Evolutionary conservation across 2,888 invertebrate genomes (phyloP).

Genomic region (Prosopocoilus inquinatus): DNA sequence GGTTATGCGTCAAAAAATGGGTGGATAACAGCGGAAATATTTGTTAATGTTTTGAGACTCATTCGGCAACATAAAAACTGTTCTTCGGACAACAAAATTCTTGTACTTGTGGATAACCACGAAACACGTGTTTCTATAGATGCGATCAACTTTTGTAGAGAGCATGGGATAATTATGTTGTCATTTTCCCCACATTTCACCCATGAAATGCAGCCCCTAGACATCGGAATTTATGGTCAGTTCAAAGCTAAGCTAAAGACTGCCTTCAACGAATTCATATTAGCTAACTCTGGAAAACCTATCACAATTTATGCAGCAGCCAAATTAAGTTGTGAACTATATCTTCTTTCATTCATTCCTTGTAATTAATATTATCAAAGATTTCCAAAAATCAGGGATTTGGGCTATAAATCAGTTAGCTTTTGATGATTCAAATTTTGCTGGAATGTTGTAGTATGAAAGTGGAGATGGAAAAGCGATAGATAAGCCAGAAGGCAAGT

Average conservation of each 20-base stretch:
- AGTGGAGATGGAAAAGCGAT: too few species aligned
- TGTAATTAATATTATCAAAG: too few species aligned
- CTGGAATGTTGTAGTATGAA: too few species aligned
- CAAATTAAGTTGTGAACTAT: slow-evolving; percentile 9
- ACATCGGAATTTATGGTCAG: slow-evolving; percentile 29
- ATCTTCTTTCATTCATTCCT: slow-evolving; percentile 11
- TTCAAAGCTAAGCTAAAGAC: slow-evolving; percentile 30
- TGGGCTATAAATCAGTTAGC: too few species aligned
- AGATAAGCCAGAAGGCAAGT: too few species aligned
- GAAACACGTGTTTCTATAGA: slow-evolving; percentile 24
- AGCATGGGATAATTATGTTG: slow-evolving; percentile 31
- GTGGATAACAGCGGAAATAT: slow-evolving; percentile 29
- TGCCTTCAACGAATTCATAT: slow-evolving; percentile 29
- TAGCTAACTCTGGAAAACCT: slow-evolving; percentile 29
- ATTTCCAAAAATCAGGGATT: background rate
- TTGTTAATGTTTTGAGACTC: slow-evolving; percentile 26
- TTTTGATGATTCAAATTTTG: too few species aligned
- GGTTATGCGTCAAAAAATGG: slow-evolving; percentile 22
- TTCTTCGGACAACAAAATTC: slow-evolving; percentile 23
- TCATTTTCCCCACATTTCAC: slow-evolving; percentile 35
- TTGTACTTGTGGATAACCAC: slow-evolving; percentile 31
- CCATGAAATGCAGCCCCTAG: slow-evolving; percentile 34
- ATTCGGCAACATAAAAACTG: slow-evolving; percentile 22
- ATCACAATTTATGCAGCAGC: too few species aligned
- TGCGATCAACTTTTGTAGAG: slow-evolving; percentile 24